Evolutionary conservation across 2,888 invertebrate species (phyloP).

Genomic region (Caenorhabditis sp.): DNA sequence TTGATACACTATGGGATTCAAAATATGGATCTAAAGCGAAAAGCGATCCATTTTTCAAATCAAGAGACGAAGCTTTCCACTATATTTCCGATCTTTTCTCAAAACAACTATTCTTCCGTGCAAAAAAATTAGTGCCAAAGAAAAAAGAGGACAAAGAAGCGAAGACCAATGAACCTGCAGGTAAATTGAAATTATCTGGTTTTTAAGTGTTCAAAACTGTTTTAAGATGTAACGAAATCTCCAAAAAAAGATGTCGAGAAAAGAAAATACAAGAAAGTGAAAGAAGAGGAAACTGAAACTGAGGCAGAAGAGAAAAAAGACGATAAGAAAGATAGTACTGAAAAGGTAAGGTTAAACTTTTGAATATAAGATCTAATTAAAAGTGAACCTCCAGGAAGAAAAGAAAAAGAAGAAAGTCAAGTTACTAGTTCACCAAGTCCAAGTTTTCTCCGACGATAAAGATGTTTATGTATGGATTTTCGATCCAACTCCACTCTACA

Average conservation of each 20-base stretch:
- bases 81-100: conserved; percentile 45
- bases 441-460: conserved; percentile 83
- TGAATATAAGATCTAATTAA: background rate
- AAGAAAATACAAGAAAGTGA: conserved; percentile 22
- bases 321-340: conserved; percentile 76
- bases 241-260: conserved; percentile 65
- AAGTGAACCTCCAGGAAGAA: conserved; percentile 50
- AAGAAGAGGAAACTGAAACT: conserved; percentile 41
- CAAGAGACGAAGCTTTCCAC: conserved; percentile 71
- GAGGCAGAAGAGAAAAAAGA: conserved; percentile 47
- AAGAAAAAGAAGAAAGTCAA: conserved; percentile 79
- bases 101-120: conserved; percentile 64
- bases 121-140: conserved; percentile 66
- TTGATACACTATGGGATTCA: conserved; percentile 89
- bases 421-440: conserved; percentile 95
- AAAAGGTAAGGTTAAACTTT: conserved; percentile 2
- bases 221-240: conserved; percentile 25
- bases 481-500: conserved; percentile 74
- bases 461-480: conserved; percentile 79
- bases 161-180: conserved; percentile 12
- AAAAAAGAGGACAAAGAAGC: conserved; percentile 59
- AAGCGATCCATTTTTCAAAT: conserved; percentile 82
- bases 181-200: too few relatives aligned
- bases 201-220: conserved; percentile 9
- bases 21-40: conserved; percentile 81